Base-by-base conservation (phyloP, 92 coral and sea anemone species). In the Pocillopora grandis region DNA sequence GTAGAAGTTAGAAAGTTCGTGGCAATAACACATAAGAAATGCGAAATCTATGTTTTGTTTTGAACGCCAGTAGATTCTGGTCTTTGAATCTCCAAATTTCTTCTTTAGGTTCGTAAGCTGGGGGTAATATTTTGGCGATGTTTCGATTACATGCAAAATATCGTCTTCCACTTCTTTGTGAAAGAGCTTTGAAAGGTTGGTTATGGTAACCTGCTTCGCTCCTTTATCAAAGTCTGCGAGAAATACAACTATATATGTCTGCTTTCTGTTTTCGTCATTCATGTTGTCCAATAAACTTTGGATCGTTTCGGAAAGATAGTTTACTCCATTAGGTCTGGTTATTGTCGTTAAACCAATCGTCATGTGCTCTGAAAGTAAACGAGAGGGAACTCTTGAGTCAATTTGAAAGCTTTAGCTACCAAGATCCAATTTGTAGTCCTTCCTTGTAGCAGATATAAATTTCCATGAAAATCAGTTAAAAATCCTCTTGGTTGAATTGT, bases 11-110 rank as follows among this genome's bases (percentile, higher is more conserved):
- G 93, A 90, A 6, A 87, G 36, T 14, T 73, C 52, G 21, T 89
- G 80, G 58, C 93, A 87, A 69, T 92, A 92, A 69, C 93, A 89
- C 95, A 92, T 92, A 8, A 92, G 82, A 65, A 82, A 89, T 17
- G 90, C 72, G 63, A 71, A 84, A 61, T 92, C 95, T 14, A 92
- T 42, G 64, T 88, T 88, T 77, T 92, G 90, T 59, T 92, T 92
- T 15, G 95, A 90, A 15, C 95, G 87, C 95, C 95, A 92, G 55
- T 9, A 72, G 19, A 69, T 84, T 72, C 95, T 82, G 33, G 83
- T 66, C 64, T 79, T 76, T 10, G 92, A 76, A 71, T 92, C 95
- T 9, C 88, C 89, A 84, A 62, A 89, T 37, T 86, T 86, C 58
- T n/a, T 36, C 66, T 80, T 90, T 23, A 92, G 42, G 57, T 92